phyloP scores from a whole-genome alignment of 2,113 vertebrate species.

The Archilochus colubris region DNA sequence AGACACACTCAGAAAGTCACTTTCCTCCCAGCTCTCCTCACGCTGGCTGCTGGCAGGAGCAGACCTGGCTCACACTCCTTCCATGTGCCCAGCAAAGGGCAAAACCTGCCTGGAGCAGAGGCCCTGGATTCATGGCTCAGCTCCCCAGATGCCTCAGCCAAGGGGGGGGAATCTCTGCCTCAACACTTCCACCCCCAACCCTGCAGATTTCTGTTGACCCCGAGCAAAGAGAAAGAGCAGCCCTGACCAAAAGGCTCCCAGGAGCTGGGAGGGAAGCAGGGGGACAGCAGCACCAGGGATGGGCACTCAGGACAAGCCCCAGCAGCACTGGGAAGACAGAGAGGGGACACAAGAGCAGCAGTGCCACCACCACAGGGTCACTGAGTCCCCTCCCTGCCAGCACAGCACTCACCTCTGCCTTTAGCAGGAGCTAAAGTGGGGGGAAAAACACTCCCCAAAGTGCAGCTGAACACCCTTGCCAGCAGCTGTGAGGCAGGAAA shows the following conservation, averaged over 20 bases:
- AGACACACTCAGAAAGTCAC: accelerated
- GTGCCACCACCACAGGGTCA: background rate
- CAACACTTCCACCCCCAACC: background rate
- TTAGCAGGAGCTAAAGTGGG: background rate
- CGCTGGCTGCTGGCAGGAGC: background rate
- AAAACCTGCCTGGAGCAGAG: background rate
- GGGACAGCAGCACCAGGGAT: background rate
- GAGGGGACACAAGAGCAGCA: background rate
- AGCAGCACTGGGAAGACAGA: background rate
- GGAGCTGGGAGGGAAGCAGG: background rate
- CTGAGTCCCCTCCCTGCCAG: background rate
- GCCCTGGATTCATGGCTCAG: background rate
- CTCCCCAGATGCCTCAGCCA: background rate
- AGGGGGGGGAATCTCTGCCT: accelerated
- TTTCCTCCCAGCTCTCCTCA: background rate
- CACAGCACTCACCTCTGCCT: accelerated
- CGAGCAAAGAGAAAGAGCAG: background rate
- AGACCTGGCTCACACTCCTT: background rate
- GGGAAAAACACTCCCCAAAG: background rate
- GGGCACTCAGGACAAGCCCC: background rate
- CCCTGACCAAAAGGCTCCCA: background rate
- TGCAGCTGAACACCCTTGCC: background rate
- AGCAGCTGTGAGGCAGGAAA: background rate
- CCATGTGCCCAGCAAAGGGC: background rate
- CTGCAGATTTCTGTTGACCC: background rate